Percentiles rank a stretch among this genome's conserved stretches.
phyloP scores from a whole-genome alignment of 2,113 vertebrate species.

The Actenoides lindsayi region DNA sequence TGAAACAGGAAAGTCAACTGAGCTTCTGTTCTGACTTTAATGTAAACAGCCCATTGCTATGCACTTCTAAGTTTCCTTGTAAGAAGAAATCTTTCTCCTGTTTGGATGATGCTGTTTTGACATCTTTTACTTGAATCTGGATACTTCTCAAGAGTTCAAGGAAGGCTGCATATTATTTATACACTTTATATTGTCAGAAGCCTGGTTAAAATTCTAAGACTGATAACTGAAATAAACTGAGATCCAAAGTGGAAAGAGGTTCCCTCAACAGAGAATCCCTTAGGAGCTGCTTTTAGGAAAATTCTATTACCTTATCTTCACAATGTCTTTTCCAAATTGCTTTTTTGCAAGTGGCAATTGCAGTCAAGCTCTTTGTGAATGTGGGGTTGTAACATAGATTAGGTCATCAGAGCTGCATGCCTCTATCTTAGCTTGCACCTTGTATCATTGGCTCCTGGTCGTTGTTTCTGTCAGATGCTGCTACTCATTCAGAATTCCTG shows the following conservation, averaged over 20 bases:
- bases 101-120: background rate
- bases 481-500: background rate
- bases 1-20: background rate
- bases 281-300: constrained; percentile 31
- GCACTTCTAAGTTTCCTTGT: background rate
- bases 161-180: constrained; percentile 12
- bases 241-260: background rate
- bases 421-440: background rate
- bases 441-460: background rate
- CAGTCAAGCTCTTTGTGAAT: background rate
- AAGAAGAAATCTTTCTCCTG: background rate
- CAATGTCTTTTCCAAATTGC: constrained; percentile 38
- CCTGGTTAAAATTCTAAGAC: background rate
- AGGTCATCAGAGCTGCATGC: background rate
- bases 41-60: background rate
- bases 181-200: background rate
- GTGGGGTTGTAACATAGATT: background rate
- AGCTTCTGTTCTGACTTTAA: background rate
- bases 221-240: constrained; percentile 26
- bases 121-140: background rate
- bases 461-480: background rate
- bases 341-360: constrained; percentile 32
- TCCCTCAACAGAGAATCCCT: background rate
- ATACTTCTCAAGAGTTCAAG: constrained; percentile 4
- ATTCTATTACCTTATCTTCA: constrained; percentile 52